Conservation (phyloP, 2,797 vertebrate species). For the Argyrosomus regius region DNA sequence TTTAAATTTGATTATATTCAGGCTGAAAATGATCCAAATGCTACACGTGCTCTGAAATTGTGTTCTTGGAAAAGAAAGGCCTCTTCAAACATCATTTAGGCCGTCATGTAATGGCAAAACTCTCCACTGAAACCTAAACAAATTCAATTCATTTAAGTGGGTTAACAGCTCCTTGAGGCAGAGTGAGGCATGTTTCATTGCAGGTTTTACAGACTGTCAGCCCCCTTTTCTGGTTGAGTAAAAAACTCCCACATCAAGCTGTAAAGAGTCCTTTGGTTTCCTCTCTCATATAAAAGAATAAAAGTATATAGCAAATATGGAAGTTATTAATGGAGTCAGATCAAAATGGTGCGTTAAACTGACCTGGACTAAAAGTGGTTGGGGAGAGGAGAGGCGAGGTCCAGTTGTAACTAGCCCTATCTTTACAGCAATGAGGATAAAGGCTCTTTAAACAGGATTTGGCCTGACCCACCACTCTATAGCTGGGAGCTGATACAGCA, state of each 20-base stretch:
- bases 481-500: slow-evolving; percentile 78
- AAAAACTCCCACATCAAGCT: slow-evolving; percentile 47
- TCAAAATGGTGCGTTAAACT: not conserved
- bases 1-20: slow-evolving; percentile 23
- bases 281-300: slow-evolving; percentile 24
- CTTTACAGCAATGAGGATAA: slow-evolving; percentile 68
- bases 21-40: slow-evolving; percentile 8
- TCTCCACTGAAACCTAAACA: slow-evolving; percentile 65
- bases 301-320: not conserved
- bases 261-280: slow-evolving; percentile 37
- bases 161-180: slow-evolving; percentile 68
- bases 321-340: slow-evolving; percentile 15
- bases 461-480: slow-evolving; percentile 69
- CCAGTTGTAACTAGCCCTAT: slow-evolving; percentile 51
- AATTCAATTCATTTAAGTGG: slow-evolving; percentile 64
- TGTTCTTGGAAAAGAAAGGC: slow-evolving; percentile 22
- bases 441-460: slow-evolving; percentile 74
- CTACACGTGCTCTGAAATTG: not conserved
- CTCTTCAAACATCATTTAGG: slow-evolving; percentile 35
- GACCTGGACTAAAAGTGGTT: not conserved
- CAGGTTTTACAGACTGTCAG: slow-evolving; percentile 63
- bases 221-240: slow-evolving; percentile 39
- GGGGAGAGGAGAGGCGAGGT: slow-evolving; percentile 26
- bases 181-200: slow-evolving; percentile 61
- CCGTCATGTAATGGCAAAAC: slow-evolving; percentile 43